Evolutionary conservation across 2,113 vertebrate genomes (phyloP).

Genomic region (Rousettus leschenaultii): DNA sequence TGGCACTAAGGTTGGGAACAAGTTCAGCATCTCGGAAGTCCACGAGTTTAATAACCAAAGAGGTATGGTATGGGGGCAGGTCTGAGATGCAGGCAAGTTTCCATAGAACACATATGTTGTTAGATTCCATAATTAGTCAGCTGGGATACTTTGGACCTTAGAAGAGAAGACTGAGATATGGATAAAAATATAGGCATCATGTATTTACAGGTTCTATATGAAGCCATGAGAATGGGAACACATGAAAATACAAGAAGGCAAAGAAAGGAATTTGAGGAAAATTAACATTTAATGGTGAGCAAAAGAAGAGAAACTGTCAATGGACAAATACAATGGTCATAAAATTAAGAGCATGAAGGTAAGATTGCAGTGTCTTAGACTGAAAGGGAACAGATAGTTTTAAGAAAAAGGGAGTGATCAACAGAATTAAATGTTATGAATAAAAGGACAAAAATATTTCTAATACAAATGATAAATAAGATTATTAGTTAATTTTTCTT

Average conservation of each 20-base stretch:
- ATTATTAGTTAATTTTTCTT: neutral
- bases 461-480: neutral
- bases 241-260: neutral
- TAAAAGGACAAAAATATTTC: neutral
- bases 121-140: neutral
- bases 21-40: neutral
- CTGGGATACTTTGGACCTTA: neutral
- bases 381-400: neutral
- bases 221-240: neutral
- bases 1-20: neutral
- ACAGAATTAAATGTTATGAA: neutral
- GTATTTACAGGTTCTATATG: neutral
- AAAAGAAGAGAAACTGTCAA: neutral
- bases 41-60: neutral
- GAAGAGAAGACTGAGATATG: neutral
- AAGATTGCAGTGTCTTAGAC: neutral
- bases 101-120: neutral
- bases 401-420: neutral
- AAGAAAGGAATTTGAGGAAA: neutral
- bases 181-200: neutral
- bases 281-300: neutral
- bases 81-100: neutral
- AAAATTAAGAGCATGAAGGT: neutral
- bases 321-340: neutral
- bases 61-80: rapidly evolving